These are phyloP conservation scores for Hemicordylus capensis DNA, from an alignment of 2,113 vertebrate genomes.

Conservation along the genomic window DNA sequence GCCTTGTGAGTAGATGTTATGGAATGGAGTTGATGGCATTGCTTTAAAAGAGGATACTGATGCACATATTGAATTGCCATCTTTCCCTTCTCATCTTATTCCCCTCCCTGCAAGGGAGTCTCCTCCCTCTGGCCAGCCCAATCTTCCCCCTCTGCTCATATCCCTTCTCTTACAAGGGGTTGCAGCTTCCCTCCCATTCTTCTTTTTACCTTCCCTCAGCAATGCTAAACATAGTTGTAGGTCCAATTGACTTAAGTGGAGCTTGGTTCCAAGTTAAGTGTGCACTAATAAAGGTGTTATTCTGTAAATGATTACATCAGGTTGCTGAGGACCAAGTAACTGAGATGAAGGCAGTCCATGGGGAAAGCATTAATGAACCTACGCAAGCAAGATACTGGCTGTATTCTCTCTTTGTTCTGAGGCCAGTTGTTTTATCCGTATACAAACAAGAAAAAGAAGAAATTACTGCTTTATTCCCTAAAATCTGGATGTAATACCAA, in stretches of 20 bases:
- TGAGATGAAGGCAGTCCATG: background rate
- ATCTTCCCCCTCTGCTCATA: background rate
- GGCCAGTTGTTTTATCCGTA: conserved; percentile 27
- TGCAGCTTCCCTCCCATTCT: background rate
- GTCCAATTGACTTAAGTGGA: background rate
- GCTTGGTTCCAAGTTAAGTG: background rate
- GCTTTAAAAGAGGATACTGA: background rate
- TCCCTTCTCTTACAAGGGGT: background rate
- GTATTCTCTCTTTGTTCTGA: conserved; percentile 51
- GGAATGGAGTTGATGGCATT: background rate
- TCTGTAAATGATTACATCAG: background rate
- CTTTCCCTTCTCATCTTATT: background rate
- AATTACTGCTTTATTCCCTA: background rate
- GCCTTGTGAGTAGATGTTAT: background rate
- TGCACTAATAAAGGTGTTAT: conserved; percentile 24
- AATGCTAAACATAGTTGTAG: background rate
- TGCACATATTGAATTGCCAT: background rate
- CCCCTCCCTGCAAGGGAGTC: background rate
- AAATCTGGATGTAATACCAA: background rate
- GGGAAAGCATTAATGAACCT: background rate
- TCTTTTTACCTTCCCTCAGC: background rate
- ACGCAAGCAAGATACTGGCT: conserved; percentile 19
- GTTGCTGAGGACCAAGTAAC: background rate
- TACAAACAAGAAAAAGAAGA: conserved; percentile 15
- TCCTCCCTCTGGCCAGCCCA: background rate